Conservation (phyloP, 2,797 vertebrate species). For the Sciurus carolinensis region DNA sequence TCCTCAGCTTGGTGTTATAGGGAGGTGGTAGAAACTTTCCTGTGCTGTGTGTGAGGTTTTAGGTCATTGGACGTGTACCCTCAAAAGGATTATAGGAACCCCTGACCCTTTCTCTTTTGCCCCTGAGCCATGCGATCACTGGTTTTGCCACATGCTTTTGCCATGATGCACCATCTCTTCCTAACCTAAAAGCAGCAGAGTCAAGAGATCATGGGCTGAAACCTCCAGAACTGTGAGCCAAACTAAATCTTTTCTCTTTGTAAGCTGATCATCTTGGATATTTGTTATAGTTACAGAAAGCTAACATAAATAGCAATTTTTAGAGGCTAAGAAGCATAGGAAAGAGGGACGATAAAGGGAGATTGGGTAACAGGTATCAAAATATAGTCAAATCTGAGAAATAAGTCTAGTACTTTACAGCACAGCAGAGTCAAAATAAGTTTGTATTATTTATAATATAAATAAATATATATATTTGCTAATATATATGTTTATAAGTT, state of each 20-base stretch:
- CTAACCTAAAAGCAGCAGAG: neutral
- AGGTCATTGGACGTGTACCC: neutral
- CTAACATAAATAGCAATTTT: neutral
- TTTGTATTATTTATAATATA: no score
- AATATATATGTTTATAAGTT: neutral
- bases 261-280: neutral
- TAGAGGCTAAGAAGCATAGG: neutral
- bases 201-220: neutral
- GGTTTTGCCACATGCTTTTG: no score
- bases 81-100: neutral
- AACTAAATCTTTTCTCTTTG: neutral
- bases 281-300: neutral
- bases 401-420: neutral
- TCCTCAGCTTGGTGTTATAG: no score
- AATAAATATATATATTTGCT: no score
- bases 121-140: neutral
- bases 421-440: neutral
- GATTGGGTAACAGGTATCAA: neutral
- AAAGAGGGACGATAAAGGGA: neutral
- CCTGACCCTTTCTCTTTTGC: neutral
- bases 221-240: no score
- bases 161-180: neutral
- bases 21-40: neutral
- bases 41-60: neutral
- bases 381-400: neutral